phyloP scores from a whole-genome alignment of 2,888 invertebrate genomes.

The Pseudococcus viburni region DNA sequence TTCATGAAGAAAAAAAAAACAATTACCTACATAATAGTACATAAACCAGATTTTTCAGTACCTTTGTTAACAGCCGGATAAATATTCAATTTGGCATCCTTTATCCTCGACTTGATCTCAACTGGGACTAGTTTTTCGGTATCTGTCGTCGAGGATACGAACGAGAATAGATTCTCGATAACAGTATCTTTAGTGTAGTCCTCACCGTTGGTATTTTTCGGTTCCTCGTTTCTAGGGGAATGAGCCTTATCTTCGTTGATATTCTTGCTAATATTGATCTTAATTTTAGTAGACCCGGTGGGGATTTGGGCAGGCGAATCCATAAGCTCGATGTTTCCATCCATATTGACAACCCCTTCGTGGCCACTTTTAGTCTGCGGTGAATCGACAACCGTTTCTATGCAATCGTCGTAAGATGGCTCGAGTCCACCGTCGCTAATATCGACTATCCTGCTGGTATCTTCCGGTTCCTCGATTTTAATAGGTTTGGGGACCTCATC shows the following conservation, averaged over 20 bases:
- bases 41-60: conserved; percentile 86
- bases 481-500: conserved; percentile 47
- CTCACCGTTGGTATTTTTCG: conserved; percentile 36
- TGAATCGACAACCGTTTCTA: conserved; percentile 78
- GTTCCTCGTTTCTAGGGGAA: conserved; percentile 67
- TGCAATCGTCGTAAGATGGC: conserved; percentile 82
- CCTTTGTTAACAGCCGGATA: conserved; percentile 83
- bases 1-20: neutral
- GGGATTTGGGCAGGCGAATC: conserved; percentile 73
- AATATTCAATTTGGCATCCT: conserved; percentile 79
- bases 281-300: conserved; percentile 77
- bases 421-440: conserved; percentile 75
- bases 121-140: conserved; percentile 68
- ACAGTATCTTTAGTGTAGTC: neutral
- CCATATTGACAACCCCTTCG: conserved; percentile 77
- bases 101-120: conserved; percentile 66
- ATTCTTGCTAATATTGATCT: conserved; percentile 85
- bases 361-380: conserved; percentile 68
- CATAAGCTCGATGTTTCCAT: conserved; percentile 83
- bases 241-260: conserved; percentile 68
- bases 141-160: conserved; percentile 65
- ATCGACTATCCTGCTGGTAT: conserved; percentile 71
- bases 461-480: conserved; percentile 49
- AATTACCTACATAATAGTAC: conserved; percentile 82
- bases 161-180: neutral